Conservation (phyloP, 2,797 vertebrate genomes). For the Orestias chungarensis region DNA sequence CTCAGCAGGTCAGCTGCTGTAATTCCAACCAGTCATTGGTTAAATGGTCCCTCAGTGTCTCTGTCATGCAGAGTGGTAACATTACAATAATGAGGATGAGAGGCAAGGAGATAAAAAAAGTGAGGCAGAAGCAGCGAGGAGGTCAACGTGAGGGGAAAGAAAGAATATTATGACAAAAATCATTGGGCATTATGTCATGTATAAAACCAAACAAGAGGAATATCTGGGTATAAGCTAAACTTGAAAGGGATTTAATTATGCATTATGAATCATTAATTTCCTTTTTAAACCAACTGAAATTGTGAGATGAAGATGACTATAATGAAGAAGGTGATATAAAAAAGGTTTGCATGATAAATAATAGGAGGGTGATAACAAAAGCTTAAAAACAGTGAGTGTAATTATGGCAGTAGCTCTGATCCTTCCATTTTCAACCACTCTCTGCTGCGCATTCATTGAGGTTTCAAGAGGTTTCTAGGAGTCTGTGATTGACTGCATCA, state of each 20-base stretch:
- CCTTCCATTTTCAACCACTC: constrained; percentile 29
- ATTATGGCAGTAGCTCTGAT: constrained; percentile 20
- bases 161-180: constrained; percentile 35
- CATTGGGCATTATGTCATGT: not conserved
- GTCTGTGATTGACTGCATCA: constrained; percentile 40
- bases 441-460: constrained; percentile 15
- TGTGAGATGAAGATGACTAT: not conserved
- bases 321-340: constrained; percentile 11
- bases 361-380: constrained; percentile 23
- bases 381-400: constrained; percentile 24
- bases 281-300: not conserved
- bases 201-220: constrained; percentile 13
- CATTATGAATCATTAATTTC: not conserved
- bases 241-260: not conserved
- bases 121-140: constrained; percentile 20
- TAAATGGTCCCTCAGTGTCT: constrained; percentile 55
- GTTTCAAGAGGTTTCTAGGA: constrained; percentile 45
- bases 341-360: constrained; percentile 13
- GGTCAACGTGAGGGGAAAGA: constrained; percentile 20
- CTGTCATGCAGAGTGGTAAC: constrained; percentile 42
- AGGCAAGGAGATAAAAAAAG: constrained; percentile 14
- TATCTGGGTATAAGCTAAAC: constrained; percentile 13
- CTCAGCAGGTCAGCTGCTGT: constrained; percentile 63
- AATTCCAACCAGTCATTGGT: constrained; percentile 64
- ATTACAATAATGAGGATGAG: constrained; percentile 64